Conservation (phyloP, 2,888 invertebrate species). For the Limnephilus rhombicus region DNA sequence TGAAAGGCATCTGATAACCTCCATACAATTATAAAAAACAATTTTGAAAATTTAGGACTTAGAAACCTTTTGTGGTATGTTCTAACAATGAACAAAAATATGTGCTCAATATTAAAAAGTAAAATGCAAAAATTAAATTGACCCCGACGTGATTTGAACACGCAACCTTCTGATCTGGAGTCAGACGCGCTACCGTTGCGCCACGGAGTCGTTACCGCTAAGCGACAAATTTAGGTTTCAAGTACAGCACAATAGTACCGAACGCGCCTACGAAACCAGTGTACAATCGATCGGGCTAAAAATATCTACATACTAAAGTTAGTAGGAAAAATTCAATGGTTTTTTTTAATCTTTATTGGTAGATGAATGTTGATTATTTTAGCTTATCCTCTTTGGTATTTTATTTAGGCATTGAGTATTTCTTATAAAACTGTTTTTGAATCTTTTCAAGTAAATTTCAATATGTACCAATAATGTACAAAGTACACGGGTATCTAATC, state of each 20-base stretch:
- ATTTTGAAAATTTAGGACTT: too few relatives aligned
- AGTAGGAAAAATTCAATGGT: not conserved
- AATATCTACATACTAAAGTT: not conserved
- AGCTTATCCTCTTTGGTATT: not conserved
- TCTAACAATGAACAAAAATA: too few relatives aligned
- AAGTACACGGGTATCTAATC: too few relatives aligned
- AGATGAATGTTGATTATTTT: not conserved
- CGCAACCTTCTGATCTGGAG: constrained; percentile 99
- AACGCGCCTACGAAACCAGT: not conserved
- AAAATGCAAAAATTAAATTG: constrained; percentile 71
- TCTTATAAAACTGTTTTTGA: not conserved
- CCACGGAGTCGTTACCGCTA: constrained; percentile 85
- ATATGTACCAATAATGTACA: not conserved
- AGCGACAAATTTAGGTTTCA: not conserved
- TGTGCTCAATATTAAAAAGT: too few relatives aligned
- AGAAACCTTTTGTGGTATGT: too few relatives aligned
- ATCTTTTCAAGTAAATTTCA: not conserved
- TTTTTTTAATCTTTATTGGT: not conserved
- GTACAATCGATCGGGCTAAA: not conserved
- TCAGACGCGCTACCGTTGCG: constrained; percentile 99
- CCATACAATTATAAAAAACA: too few relatives aligned
- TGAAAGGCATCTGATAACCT: too few relatives aligned
- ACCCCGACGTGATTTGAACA: constrained; percentile 98
- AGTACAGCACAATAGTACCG: not conserved
- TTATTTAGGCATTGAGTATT: not conserved